Evolutionary conservation across 2,797 vertebrate species (phyloP).

Genomic region (Carcharodon carcharias): DNA sequence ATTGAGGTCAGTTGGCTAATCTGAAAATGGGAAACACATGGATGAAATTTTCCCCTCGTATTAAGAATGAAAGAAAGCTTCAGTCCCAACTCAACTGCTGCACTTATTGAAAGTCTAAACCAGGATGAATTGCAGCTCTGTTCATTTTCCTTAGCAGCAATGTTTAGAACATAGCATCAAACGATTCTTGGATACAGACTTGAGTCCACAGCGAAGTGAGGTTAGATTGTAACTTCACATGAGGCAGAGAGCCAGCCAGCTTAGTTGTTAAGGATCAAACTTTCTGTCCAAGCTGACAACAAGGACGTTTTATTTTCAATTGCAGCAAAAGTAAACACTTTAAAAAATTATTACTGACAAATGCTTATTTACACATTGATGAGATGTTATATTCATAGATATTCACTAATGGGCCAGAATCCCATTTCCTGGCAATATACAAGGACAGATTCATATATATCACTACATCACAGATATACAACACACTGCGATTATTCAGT

Average conservation of each 20-base stretch:
- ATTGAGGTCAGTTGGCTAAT: background rate
- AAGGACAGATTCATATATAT: background rate
- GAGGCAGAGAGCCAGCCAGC: background rate
- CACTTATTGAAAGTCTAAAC: background rate
- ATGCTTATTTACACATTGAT: background rate
- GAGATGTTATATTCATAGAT: background rate
- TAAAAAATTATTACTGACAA: background rate
- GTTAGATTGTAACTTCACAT: background rate
- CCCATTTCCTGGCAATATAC: background rate
- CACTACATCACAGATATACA: background rate
- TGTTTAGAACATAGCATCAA: background rate
- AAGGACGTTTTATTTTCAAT: background rate
- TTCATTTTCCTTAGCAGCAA: background rate
- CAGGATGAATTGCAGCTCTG: background rate
- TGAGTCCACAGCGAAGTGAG: background rate
- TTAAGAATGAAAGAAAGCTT: background rate
- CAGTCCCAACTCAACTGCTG: background rate
- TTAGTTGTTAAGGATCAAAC: background rate
- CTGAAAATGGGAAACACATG: background rate
- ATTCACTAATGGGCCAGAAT: background rate
- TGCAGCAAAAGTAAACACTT: background rate
- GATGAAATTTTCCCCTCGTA: background rate
- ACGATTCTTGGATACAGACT: background rate
- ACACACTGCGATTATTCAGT: background rate
- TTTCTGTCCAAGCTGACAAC: background rate